Evolutionary conservation across 2,888 invertebrate genomes (phyloP), one percentile per base, ranked within the genome.

Genomic region (Pseudococcus jackbeardsleyi): DNA sequence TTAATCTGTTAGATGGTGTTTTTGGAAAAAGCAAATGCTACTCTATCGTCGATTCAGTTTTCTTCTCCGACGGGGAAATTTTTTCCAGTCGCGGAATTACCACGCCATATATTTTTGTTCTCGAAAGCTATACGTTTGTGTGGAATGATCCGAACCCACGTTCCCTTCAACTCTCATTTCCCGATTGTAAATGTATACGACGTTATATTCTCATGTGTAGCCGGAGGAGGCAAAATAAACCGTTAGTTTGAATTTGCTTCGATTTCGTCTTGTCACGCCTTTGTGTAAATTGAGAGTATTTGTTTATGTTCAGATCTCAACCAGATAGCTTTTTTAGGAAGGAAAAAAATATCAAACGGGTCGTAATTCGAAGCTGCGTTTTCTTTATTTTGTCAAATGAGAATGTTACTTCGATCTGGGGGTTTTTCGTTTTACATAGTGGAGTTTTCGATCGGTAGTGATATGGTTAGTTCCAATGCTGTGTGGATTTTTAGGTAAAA

Each of bases 1-100:
- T 19, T 64, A 64, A 64, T 64, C 64, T 64, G 64, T 64, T 64
- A 64, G 64, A 64, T 64, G 64, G 64, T 64, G 64, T 64, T 64
- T 64, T 64, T 64, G 12, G 22, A 64, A 22, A 12, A 64, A 12
- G 64, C 19, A 64, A 64, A 19, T 22, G 7, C 22, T 19, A 64
- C 64, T 22, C 64, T 22, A 64, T 64, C 64, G 64, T 64, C 64
- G 22, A 2, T 1, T 64, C 22, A 19, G 22, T 12, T 22, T 19
- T 64, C 64, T 22, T 33, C 26, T 33, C 64, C 22, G 19, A 7
- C 1, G 26, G 50, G 12, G 22, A 8, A 64, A 19, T 22, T 64
- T 64, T 64, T 64, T 50, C 46, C 50, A 50, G 64, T 64, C 64
- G 64, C 64, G 11, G 22, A 64, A 64, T 64, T 19, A 64, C 64